Conservation (phyloP, 2,797 vertebrate species). For the Cheirogaleus major region DNA sequence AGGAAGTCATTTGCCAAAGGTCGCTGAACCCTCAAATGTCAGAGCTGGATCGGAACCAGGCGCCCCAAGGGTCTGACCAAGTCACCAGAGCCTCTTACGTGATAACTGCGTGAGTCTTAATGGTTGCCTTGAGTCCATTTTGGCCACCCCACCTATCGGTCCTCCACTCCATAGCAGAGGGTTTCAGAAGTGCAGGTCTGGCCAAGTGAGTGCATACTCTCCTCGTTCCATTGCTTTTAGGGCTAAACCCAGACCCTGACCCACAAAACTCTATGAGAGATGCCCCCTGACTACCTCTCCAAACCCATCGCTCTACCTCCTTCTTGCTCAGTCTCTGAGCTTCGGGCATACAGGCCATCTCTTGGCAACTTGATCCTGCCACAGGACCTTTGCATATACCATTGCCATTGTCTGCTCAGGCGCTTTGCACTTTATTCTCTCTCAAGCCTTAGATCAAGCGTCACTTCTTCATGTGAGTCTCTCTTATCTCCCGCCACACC, state of each 20-base stretch:
- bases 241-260: background rate
- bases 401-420: background rate
- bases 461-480: background rate
- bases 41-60: background rate
- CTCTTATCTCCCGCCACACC: rapidly evolving
- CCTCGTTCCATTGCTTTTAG: background rate
- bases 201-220: background rate
- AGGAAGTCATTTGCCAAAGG: background rate
- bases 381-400: background rate
- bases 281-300: background rate
- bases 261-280: background rate
- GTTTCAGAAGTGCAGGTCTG: background rate
- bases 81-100: rapidly evolving
- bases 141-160: rapidly evolving
- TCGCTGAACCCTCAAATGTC: background rate
- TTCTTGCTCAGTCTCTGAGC: background rate
- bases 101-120: background rate
- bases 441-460: background rate
- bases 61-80: background rate
- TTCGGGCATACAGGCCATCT: background rate
- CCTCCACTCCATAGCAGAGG: background rate
- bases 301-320: background rate
- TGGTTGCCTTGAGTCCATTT: background rate
- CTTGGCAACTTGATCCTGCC: background rate
- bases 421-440: background rate